phyloP scores from a whole-genome alignment of 2,888 invertebrate genomes.

The Actias luna region DNA sequence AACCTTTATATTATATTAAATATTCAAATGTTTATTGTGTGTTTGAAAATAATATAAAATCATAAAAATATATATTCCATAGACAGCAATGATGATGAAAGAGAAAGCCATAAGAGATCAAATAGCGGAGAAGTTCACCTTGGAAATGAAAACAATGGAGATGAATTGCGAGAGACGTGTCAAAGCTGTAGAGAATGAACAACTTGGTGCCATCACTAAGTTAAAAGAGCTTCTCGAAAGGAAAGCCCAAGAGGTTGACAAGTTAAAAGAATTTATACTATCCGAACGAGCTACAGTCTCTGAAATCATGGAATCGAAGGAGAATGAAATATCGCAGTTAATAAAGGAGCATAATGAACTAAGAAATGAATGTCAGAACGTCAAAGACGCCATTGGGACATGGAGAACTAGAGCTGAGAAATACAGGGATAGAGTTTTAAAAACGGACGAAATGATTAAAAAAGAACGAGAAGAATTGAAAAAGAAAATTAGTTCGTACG shows the following conservation, averaged over 20 bases:
- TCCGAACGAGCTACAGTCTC: slow-evolving; percentile 76
- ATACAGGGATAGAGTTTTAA: slow-evolving; percentile 61
- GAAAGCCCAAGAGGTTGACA: slow-evolving; percentile 79
- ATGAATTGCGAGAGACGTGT: slow-evolving; percentile 75
- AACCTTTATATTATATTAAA: too few species aligned
- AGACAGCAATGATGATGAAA: slow-evolving; percentile 77
- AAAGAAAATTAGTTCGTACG: slow-evolving; percentile 48
- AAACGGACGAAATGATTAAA: slow-evolving; percentile 59
- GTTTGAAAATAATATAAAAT: too few species aligned
- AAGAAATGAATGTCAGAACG: slow-evolving; percentile 60
- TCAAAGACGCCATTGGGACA: slow-evolving; percentile 56
- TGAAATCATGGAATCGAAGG: slow-evolving; percentile 75
- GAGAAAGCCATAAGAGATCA: slow-evolving; percentile 84
- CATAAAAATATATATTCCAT: slow-evolving; percentile 37
- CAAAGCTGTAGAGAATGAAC: slow-evolving; percentile 76
- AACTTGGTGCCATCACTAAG: slow-evolving; percentile 66
- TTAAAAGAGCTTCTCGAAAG: slow-evolving; percentile 74
- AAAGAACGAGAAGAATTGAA: slow-evolving; percentile 67
- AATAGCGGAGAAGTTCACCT: slow-evolving; percentile 84
- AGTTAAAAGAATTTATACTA: slow-evolving; percentile 74
- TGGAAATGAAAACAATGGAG: slow-evolving; percentile 83
- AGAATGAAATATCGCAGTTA: slow-evolving; percentile 72
- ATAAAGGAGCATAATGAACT: slow-evolving; percentile 71
- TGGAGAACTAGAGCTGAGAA: slow-evolving; percentile 64
- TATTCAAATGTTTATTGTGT: too few species aligned